Percentiles rank a stretch among this genome's conserved stretches.
Conservation (phyloP, 2,888 invertebrate genomes). For the Fissipunctia ypsillon region DNA sequence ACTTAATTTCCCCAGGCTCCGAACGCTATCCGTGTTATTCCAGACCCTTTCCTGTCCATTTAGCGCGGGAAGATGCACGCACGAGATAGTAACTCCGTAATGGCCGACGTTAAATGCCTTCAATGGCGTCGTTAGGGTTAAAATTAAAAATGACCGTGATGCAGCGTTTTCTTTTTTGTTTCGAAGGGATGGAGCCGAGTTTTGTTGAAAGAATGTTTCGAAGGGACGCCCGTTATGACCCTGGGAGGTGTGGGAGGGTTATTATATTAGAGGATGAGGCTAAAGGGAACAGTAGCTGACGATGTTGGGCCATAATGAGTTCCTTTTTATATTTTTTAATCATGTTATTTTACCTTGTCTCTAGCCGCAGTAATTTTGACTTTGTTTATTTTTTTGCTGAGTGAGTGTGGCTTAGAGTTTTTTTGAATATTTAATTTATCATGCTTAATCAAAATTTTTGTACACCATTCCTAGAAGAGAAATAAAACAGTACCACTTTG, state of each 20-base stretch:
- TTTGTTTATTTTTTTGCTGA: constrained; percentile 38
- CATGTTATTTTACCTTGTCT: constrained; percentile 75
- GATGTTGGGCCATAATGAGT: constrained; percentile 85
- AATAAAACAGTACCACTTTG: neutral
- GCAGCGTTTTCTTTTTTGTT: constrained; percentile 89
- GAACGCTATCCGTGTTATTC: constrained; percentile 67
- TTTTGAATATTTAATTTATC: constrained; percentile 15
- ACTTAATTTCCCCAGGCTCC: constrained; percentile 59
- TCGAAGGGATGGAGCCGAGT: constrained; percentile 80
- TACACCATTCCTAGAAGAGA: neutral
- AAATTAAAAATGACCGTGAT: constrained; percentile 90
- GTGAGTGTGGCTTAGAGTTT: constrained; percentile 2
- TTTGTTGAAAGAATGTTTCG: constrained; percentile 88
- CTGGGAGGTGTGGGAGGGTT: constrained; percentile 84
- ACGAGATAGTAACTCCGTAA: constrained; percentile 85
- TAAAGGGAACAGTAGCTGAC: constrained; percentile 80
- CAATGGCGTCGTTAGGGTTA: constrained; percentile 88
- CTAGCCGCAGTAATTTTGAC: constrained; percentile 61
- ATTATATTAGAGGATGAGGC: constrained; percentile 81
- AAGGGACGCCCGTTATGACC: constrained; percentile 85
- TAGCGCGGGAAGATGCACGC: constrained; percentile 82
- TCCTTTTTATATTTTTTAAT: constrained; percentile 84
- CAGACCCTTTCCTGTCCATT: constrained; percentile 81
- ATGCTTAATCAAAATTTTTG: neutral
- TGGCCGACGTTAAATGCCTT: constrained; percentile 85